Conservation (phyloP, 2,113 vertebrate genomes). For the Chlorodrepanis virens region DNA sequence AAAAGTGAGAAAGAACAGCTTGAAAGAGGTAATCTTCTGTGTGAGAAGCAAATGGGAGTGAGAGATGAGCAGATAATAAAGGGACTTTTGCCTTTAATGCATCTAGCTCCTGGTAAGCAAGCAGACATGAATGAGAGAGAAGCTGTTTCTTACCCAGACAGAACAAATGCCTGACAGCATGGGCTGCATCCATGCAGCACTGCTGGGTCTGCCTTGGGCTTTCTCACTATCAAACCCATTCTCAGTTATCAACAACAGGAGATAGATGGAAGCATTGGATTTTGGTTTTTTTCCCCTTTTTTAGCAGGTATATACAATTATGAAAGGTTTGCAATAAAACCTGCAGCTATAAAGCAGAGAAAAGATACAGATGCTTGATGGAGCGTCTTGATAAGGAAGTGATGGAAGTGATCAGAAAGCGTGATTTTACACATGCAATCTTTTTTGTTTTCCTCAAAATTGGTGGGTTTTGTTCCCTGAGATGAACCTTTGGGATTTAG, state of each 20-base stretch:
- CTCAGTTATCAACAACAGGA: background rate
- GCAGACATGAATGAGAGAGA: background rate
- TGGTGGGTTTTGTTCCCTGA: background rate
- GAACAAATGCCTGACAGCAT: background rate
- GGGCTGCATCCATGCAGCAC: background rate
- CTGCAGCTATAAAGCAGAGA: background rate
- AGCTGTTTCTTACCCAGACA: background rate
- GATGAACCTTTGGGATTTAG: background rate
- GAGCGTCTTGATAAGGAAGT: background rate
- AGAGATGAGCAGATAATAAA: slow-evolving; percentile 33
- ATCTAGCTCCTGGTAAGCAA: background rate
- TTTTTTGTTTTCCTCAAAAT: background rate
- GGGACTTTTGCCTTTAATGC: background rate
- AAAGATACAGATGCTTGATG: background rate
- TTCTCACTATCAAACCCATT: background rate
- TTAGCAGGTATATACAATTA: background rate
- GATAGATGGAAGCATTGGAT: background rate
- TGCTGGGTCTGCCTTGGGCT: background rate
- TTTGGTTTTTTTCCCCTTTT: rapidly evolving
- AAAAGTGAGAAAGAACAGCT: slow-evolving; percentile 39
- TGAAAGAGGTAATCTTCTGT: slow-evolving; percentile 31
- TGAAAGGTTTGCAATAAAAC: background rate
- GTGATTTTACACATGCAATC: background rate
- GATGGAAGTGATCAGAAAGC: background rate
- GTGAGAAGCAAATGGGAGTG: background rate